These are phyloP conservation scores for Xylota segnis DNA, from an alignment of 2,888 invertebrate species.

Conservation along the genomic window DNA sequence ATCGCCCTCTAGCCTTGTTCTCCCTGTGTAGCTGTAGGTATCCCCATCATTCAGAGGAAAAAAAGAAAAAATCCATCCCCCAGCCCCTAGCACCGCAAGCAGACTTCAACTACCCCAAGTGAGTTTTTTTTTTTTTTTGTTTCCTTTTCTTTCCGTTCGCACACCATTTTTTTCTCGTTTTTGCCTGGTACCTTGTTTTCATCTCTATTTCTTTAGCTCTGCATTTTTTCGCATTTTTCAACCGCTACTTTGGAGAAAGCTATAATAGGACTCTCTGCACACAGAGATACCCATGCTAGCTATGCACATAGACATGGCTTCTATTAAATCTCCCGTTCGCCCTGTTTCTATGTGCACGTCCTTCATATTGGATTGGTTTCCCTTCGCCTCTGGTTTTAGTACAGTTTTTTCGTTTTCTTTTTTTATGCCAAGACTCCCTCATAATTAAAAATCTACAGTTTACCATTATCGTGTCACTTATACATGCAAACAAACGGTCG, in stretches of 20 bases:
- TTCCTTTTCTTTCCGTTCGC: conserved; percentile 65
- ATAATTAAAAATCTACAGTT: conserved; percentile 79
- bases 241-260: conserved; percentile 62
- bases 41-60: conserved; percentile 18
- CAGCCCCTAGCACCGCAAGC: conserved; percentile 10
- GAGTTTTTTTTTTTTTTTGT: conserved; percentile 40
- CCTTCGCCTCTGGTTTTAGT: conserved; percentile 43
- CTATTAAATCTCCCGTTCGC: conserved; percentile 31
- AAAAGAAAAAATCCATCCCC: conserved; percentile 8
- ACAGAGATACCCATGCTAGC: conserved; percentile 9
- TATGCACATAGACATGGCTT: conserved; percentile 26
- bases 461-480: conserved; percentile 76
- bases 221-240: conserved; percentile 56
- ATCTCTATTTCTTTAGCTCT: conserved; percentile 63
- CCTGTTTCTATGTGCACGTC: conserved; percentile 57
- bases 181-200: conserved; percentile 39
- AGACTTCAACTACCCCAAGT: conserved; percentile 31
- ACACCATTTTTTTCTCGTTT: conserved; percentile 44
- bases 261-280: conserved; percentile 47
- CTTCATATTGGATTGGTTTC: conserved; percentile 72
- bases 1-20: conserved; percentile 59
- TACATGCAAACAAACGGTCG: conserved; percentile 68
- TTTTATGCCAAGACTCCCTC: conserved; percentile 72
- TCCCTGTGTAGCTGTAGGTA: conserved; percentile 1
- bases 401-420: conserved; percentile 33